These are phyloP conservation scores for Gymnocheta viridis DNA, from an alignment of 2,888 invertebrate species.

Conservation along the genomic window DNA sequence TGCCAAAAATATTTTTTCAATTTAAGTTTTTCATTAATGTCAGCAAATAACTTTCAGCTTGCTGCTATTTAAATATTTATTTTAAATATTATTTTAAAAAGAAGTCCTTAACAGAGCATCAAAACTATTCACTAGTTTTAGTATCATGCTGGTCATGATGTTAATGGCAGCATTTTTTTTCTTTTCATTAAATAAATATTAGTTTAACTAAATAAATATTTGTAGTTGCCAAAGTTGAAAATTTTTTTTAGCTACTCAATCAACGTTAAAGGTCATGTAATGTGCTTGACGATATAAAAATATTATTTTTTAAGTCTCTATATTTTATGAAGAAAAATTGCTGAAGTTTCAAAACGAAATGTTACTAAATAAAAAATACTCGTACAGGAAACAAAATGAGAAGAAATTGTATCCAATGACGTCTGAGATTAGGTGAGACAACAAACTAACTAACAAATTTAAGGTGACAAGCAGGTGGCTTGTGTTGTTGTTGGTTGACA, in stretches of 20 bases:
- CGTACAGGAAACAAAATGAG: not conserved
- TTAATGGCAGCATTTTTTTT: not conserved
- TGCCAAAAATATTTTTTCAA: not conserved
- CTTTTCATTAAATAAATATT: constrained; percentile 10
- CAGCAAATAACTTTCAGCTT: constrained; percentile 1
- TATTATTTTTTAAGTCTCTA: not conserved
- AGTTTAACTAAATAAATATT: constrained; percentile 4
- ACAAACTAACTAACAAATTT: not conserved
- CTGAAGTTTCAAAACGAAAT: not conserved
- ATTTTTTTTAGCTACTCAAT: not conserved
- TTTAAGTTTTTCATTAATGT: not conserved
- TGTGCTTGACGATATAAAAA: not conserved
- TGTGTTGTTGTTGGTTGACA: not conserved
- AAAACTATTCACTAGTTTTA: not conserved
- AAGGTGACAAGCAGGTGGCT: not conserved
- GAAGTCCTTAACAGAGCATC: not conserved
- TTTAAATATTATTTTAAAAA: constrained; percentile 7
- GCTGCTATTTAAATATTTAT: constrained; percentile 14
- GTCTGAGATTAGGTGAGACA: not conserved
- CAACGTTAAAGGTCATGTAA: constrained; percentile 11
- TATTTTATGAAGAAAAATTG: not conserved
- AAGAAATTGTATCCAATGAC: not conserved
- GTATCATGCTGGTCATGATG: not conserved
- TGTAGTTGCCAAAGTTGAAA: not conserved
- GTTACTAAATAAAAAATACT: not conserved